A percentile compares a stretch with the other conserved stretches of the same genome.
phyloP scores from a whole-genome alignment of 1,140 invertebrate genomes.

The Drosophila pachea region DNA sequence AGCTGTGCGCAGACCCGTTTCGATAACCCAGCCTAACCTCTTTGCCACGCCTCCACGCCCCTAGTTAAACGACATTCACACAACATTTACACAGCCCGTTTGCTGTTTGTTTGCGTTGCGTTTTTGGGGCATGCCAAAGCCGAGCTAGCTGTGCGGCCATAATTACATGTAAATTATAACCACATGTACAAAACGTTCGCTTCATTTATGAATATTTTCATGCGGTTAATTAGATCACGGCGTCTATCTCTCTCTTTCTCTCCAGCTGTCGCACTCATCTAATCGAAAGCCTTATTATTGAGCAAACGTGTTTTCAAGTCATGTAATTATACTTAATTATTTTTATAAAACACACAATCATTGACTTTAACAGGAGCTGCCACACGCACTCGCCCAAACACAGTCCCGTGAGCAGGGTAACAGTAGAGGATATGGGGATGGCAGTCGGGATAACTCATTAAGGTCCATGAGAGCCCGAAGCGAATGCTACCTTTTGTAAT shows the following conservation, averaged over 20 bases:
- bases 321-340: constrained; percentile 69
- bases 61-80: constrained; percentile 36
- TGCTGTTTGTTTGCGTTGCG: constrained; percentile 23
- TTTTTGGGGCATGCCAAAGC: constrained; percentile 14
- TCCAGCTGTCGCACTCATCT: background rate
- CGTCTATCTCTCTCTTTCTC: constrained; percentile 3
- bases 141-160: constrained; percentile 46
- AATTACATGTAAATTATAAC: constrained; percentile 69
- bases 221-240: constrained; percentile 52
- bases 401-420: constrained; percentile 1
- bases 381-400: constrained; percentile 20
- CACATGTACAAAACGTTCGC: constrained; percentile 57
- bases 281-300: constrained; percentile 8
- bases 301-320: constrained; percentile 56
- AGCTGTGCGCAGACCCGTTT: constrained; percentile 16
- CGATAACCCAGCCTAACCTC: background rate
- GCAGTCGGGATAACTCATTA: constrained; percentile 49
- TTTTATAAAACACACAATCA: constrained; percentile 40
- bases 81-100: constrained; percentile 45
- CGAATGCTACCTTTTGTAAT: constrained; percentile 63
- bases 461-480: constrained; percentile 52
- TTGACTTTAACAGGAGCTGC: constrained; percentile 15
- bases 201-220: constrained; percentile 59
- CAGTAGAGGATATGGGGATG: background rate
- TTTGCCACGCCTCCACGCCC: background rate